Base-by-base conservation (phyloP, 2,888 invertebrate species). In the Drosophila yooni region DNA sequence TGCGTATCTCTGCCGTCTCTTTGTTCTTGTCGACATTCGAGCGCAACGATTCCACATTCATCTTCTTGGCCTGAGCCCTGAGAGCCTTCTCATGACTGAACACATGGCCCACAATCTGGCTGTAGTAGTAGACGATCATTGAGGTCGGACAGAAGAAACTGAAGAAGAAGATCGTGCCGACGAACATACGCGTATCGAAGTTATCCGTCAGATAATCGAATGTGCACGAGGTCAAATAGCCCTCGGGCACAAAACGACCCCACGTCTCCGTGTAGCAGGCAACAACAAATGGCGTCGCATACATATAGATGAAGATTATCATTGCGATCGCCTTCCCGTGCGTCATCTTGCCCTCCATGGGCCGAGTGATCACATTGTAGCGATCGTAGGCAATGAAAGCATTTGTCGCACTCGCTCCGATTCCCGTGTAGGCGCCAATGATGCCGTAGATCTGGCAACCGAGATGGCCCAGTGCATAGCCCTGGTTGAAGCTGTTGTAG, bases 241-340 rank as follows among this genome's bases (percentile, higher is more conserved):
- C 98, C 95, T 98, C 98, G 25, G 97, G 97, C 50, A 96, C 97
- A 92, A 94, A 97, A 91, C 96, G 94, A n/a, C 97, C 97, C 97
- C 97, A 98, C 43, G 97, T 95, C 91, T 96, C 96, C 64, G 97
- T 94, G 10, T 96, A 93, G 0, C 98, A 98, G 88, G 98, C 93
- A 40, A 97, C 92, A 1, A 95, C 95, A 96, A 97, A 97, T 0
- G 97, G 97, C n/a, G 96, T 94, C 0, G 96, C 94, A 91, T 97
- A 97, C 43, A 95, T 91, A 96, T 97, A 97, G 70, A 97, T 94
- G 57, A 95, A 94, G 0, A 95, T 92, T 21, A 97, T 95, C 94
- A 97, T 95, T 51, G 97, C 91, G 53, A 97, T 91, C 1, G 96
- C 97, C 93, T 97, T 97, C n/a, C 96, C 96, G 58, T 95, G 94